phyloP scores from a whole-genome alignment of 2,113 vertebrate species.

The Peromyscus maniculatus region DNA sequence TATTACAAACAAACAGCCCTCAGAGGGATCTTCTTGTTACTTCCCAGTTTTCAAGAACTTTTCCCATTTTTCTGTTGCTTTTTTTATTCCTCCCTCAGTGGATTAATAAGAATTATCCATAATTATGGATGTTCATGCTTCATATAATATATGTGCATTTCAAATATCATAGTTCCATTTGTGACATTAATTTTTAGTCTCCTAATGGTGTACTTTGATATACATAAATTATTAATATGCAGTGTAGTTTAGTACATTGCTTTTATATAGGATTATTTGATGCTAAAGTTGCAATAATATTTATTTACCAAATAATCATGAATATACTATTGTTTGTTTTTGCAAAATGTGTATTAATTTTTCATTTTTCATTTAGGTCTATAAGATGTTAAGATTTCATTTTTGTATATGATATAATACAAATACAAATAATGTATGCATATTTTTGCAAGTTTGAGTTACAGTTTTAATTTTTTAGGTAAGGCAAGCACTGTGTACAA shows the following conservation, averaged over 20 bases:
- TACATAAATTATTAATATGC: conserved; percentile 6
- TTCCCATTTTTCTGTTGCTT: neutral
- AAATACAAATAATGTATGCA: neutral
- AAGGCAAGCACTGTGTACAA: neutral
- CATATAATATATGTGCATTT: neutral
- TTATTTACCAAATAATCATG: conserved; percentile 3
- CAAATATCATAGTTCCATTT: neutral
- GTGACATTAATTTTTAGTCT: conserved; percentile 5
- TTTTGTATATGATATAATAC: neutral
- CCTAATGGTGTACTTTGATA: neutral
- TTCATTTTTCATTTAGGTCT: neutral
- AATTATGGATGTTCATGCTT: neutral
- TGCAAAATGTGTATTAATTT: neutral
- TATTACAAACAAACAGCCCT: neutral
- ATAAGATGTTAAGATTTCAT: neutral
- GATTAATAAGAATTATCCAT: neutral
- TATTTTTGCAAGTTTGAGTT: neutral
- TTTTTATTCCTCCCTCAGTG: neutral
- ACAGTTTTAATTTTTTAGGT: conserved; percentile 12
- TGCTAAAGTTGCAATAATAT: neutral
- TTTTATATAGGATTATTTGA: conserved; percentile 33
- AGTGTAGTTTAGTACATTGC: neutral
- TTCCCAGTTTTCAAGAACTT: neutral
- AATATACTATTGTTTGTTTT: neutral
- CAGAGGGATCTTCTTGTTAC: neutral